Percentiles rank a stretch among this genome's conserved stretches.
phyloP scores from a whole-genome alignment of 2,113 vertebrate genomes.

The Sula dactylatra region DNA sequence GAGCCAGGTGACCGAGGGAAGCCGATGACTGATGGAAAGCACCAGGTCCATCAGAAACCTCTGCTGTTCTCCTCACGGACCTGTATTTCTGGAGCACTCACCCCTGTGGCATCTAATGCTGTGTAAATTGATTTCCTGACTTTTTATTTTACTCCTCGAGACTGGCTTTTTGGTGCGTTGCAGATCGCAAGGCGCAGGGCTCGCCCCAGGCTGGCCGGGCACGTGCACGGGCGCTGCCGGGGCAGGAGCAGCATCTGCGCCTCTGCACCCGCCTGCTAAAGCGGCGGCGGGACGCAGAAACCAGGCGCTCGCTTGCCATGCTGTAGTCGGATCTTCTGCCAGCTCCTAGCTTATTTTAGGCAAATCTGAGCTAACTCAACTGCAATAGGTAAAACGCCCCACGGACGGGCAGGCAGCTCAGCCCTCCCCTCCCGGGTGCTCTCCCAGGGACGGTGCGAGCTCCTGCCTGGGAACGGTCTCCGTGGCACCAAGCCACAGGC shows the following conservation, averaged over 20 bases:
- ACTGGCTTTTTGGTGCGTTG: not conserved
- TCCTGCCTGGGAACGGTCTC: not conserved
- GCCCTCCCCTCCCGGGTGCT: not conserved
- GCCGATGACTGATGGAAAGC: not conserved
- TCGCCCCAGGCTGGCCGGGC: not conserved
- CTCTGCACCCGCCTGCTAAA: not conserved
- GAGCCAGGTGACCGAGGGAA: no score
- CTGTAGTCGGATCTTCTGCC: not conserved
- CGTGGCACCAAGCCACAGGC: accelerated
- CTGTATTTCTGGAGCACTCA: not conserved
- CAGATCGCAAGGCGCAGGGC: not conserved
- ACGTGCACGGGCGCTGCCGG: accelerated
- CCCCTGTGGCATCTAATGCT: not conserved
- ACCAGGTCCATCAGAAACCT: not conserved
- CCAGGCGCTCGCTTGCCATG: accelerated
- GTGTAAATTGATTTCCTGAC: not conserved
- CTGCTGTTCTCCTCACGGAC: accelerated
- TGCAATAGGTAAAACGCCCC: not conserved
- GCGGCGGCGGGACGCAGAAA: accelerated
- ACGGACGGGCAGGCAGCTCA: not conserved
- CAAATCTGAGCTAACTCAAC: accelerated
- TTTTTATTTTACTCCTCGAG: not conserved
- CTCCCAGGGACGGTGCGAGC: not conserved
- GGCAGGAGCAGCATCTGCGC: not conserved
- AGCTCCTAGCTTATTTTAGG: not conserved